Base-by-base conservation (phyloP, 2,797 vertebrate species). In the Oryzias dopingdopingensis region DNA sequence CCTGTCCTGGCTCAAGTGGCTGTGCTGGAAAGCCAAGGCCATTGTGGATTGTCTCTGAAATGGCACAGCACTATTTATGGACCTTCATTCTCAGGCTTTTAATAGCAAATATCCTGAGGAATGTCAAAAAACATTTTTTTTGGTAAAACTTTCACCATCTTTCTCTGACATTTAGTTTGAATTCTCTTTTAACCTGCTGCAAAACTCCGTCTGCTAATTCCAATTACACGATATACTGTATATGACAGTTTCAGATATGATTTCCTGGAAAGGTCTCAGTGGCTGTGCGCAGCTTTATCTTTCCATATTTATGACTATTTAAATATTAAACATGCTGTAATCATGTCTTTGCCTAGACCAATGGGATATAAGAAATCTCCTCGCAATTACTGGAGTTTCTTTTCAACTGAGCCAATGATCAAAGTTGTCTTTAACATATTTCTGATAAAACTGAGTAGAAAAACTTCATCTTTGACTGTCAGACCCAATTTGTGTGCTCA, bases 31-130 rank as follows among this genome's bases (percentile, higher is more conserved):
- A 74, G 58, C 46, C 22, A 51, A 51, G 4, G 17, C 8, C 24
- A 53, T 66, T 70, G 72, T 72, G 18, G 7, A 24, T 50, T 69
- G 78, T 67, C 22, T 51, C n/a, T 14, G 45, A 49, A 56, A 57
- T 47, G 42, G n/a, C 45, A 43, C 53, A 1, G 37, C 20, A 26
- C 49, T 68, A 42, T 59, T 50, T 18, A 32, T 3, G 8, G 16
- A 51, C 32, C 13, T 5, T 5, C 12, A 43, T 50, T 51, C 45
- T 60, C 47, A 23, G 54, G 45, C 15, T 42, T 49, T 42, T 2
- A 18, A 42, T 3, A 5, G 40, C 23, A 52, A 40, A 47, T 46
- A 32, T 60, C 49, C n/a, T 52, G 14, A 1, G 7, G 4, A 17
- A 49, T 23, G 44, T 46, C 32, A 37, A 37, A 22, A 18, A 46